Conservation (phyloP, 2,888 invertebrate genomes). For the Standfussiana lucernea region DNA sequence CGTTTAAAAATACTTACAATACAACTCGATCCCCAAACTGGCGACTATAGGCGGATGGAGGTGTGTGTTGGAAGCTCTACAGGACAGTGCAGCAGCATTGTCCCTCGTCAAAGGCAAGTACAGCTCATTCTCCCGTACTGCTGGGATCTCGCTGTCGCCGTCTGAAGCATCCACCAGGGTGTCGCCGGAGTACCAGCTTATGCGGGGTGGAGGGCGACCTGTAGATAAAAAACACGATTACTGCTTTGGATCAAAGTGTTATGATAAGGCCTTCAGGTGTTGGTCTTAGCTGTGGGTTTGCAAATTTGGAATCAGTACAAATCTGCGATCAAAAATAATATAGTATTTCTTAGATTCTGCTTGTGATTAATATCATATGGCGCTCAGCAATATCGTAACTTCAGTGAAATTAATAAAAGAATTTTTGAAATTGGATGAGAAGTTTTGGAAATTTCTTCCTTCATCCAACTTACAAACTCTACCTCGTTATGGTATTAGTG, state of each 20-base stretch:
- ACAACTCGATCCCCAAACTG: slow-evolving; percentile 93
- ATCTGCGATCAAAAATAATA: not conserved
- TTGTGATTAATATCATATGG: too few relatives aligned
- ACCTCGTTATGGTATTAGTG: not conserved
- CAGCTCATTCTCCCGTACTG: slow-evolving; percentile 93
- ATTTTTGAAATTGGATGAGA: too few relatives aligned
- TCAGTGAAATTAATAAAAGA: too few relatives aligned
- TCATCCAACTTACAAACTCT: not conserved
- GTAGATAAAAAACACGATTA: slow-evolving; percentile 42
- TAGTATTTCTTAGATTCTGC: too few relatives aligned
- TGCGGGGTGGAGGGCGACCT: slow-evolving; percentile 94
- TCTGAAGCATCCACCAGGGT: slow-evolving; percentile 93
- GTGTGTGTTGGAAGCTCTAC: slow-evolving; percentile 94
- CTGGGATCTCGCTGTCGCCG: slow-evolving; percentile 91
- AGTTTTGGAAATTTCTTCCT: too few relatives aligned
- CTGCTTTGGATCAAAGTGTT: not conserved
- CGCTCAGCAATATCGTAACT: too few relatives aligned
- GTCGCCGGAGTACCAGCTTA: slow-evolving; percentile 95
- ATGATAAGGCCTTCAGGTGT: not conserved
- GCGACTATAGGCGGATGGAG: slow-evolving; percentile 93
- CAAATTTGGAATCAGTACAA: not conserved
- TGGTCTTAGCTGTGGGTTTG: not conserved
- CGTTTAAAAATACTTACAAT: too few relatives aligned
- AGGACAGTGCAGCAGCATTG: slow-evolving; percentile 93
- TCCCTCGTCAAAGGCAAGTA: slow-evolving; percentile 93